Conservation (phyloP, 2,113 vertebrate species). For the Acanthochromis polyacanthus region DNA sequence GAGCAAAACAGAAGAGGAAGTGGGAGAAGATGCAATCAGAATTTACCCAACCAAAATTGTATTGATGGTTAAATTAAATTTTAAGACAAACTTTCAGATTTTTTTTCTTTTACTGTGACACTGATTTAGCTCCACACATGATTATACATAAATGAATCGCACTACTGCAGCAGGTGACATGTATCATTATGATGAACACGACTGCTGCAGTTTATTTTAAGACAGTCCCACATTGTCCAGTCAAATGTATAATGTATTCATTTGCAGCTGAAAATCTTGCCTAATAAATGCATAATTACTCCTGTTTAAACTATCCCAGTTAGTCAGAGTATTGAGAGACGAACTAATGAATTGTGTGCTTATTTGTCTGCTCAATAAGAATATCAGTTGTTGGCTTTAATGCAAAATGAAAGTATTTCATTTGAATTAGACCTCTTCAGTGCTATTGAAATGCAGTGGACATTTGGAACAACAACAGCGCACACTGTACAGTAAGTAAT, state of each 20-base stretch:
- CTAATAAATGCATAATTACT: background rate
- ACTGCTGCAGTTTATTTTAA: slow-evolving; percentile 15
- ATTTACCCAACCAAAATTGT: background rate
- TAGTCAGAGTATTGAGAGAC: too few relatives aligned
- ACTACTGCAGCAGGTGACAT: background rate
- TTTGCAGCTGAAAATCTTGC: background rate
- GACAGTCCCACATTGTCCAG: slow-evolving; percentile 1
- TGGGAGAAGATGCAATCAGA: background rate
- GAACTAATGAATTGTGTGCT: too few relatives aligned
- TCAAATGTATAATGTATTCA: background rate
- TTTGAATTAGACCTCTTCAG: background rate
- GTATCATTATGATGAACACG: slow-evolving; percentile 13
- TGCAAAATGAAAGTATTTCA: background rate
- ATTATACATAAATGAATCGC: slow-evolving; percentile 19
- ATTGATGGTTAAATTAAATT: background rate
- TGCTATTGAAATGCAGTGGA: background rate
- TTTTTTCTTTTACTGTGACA: background rate
- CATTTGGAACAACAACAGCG: slow-evolving; percentile 10
- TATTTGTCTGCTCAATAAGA: background rate
- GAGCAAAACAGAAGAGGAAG: background rate
- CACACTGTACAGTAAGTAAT: background rate
- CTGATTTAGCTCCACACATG: background rate
- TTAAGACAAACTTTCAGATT: background rate
- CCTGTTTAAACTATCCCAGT: too few relatives aligned
- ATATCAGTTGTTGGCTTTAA: background rate